Base-by-base conservation (phyloP, 2,888 invertebrate species). In the Neoascia interrupta region DNA sequence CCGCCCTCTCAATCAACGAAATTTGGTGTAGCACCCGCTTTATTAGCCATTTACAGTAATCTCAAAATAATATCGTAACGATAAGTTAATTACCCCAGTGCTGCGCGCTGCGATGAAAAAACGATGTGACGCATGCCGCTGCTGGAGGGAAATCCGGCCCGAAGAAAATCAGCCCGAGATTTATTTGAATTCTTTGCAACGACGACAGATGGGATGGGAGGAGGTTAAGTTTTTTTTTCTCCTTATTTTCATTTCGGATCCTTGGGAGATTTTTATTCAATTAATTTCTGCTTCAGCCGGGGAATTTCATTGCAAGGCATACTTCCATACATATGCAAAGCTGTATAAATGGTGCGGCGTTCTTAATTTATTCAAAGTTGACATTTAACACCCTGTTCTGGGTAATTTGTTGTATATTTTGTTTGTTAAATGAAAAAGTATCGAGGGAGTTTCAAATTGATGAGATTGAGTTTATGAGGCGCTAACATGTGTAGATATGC, bases 41-140 rank as follows among this genome's bases (percentile, higher is more conserved):
- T 58, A 61, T 58, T 58, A 75, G 41, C 61, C 70, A 43, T 70
- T 75, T 37, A 56, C 70, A 51, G 56, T 70, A 75, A 75, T 75
- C 69, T 63, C 43, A 63, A 75, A 75, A 75, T 70, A 63, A 75
- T 75, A 61, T 70, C 75, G 70, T 75, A 63, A 75, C 70, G 75
- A 75, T 75, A 70, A 75, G 70, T 75, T 75, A 75, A 75, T 75
- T 75, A 75, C 51, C 51, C 23, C 6, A 6, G 15, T 36, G 54
- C 37, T n/a, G 19, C 28, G 16, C 31, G 31, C 6, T 28, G 19
- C 18, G 37, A 37, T 3, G 18, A 45, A 34, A 34, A 49, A 34
- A 23, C 43, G 18, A 70, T 51, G 37, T 64, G 56, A 70, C 49
- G 43, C 31, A 54, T 49, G 49, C 26, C 34, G 31, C 70, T 45